These are phyloP conservation scores for Peucedramus taeniatus DNA, from an alignment of 2,113 vertebrate genomes.

Conservation along the genomic window DNA sequence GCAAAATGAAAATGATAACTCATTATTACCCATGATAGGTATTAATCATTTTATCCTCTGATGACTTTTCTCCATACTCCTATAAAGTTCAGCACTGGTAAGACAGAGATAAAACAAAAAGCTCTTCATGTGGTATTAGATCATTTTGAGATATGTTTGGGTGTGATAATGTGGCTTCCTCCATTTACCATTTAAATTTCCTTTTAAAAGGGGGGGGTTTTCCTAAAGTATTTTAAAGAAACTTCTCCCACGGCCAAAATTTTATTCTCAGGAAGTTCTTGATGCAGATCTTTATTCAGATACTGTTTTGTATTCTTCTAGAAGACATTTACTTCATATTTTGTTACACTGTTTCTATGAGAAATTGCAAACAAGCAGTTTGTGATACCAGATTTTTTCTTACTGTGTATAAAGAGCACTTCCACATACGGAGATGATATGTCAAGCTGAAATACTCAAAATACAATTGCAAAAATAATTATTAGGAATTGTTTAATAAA, in stretches of 20 bases:
- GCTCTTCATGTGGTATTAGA: background rate
- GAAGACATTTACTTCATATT: background rate
- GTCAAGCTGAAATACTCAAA: background rate
- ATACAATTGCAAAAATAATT: background rate
- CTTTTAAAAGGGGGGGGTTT: rapidly evolving
- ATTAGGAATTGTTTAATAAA: background rate
- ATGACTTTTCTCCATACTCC: background rate
- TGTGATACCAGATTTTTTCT: background rate
- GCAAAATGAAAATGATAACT: background rate
- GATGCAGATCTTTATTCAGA: background rate
- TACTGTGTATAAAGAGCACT: background rate
- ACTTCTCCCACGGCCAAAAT: background rate
- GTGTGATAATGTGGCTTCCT: background rate
- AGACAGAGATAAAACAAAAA: background rate
- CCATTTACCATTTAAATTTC: background rate
- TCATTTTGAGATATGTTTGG: background rate
- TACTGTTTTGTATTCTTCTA: background rate
- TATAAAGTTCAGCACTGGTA: background rate
- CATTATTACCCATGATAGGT: background rate
- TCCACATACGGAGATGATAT: background rate
- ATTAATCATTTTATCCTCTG: background rate
- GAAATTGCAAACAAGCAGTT: background rate
- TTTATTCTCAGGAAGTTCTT: background rate
- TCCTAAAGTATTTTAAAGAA: background rate
- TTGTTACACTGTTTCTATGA: background rate